Base-by-base conservation (phyloP, 2,113 vertebrate species). In the Oophaga pumilio region DNA sequence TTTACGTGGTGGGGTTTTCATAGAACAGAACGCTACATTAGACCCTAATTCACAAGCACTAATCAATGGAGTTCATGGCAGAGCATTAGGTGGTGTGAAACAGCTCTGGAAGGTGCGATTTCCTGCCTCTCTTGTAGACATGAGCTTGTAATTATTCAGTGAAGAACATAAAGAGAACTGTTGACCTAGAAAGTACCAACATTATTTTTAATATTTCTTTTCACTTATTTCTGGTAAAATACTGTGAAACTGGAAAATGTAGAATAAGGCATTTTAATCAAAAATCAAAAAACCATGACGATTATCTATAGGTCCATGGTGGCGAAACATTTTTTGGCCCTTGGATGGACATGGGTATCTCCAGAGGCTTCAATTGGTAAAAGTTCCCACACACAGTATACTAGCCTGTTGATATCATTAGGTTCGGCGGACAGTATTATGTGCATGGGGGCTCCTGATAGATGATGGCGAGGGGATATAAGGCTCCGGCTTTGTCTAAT, bases 11-110 rank as follows among this genome's bases (percentile, higher is more conserved):
- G 26, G 50, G 60, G 26, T 62, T 60, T 33, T 20, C 18, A 59
- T 60, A 43, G 24, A 60, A 56, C 24, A 33, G 24, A 81, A 81
- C 17, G 26, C 3, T 20, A 22, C 57, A 62, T 81, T 62, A 81
- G 56, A 33, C 57, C 78, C 18, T 33, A 60, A 60, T 33, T 6
- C 53, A 28, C 53, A 57, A 18, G 43, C 57, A 60, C 24, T 62
- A 20, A 60, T 81, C 78, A 62, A 81, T 62, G 18, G 15, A 26
- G 78, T 43, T 28, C 78, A 62, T 81, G 43, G 57, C 78, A 62
- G 53, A 80, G 1, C 10, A 13, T 59, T 56, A 60, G 78, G 18
- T 60, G 26, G 78, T 81, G 78, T 81, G 53, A 81, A 62, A 62
- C 10, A 4, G 13, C 53, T 62, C 53, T 22, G 78, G 26, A 20